Evolutionary conservation across 2,888 invertebrate genomes (phyloP).

Genomic region (Sphaerophoria taeniata): DNA sequence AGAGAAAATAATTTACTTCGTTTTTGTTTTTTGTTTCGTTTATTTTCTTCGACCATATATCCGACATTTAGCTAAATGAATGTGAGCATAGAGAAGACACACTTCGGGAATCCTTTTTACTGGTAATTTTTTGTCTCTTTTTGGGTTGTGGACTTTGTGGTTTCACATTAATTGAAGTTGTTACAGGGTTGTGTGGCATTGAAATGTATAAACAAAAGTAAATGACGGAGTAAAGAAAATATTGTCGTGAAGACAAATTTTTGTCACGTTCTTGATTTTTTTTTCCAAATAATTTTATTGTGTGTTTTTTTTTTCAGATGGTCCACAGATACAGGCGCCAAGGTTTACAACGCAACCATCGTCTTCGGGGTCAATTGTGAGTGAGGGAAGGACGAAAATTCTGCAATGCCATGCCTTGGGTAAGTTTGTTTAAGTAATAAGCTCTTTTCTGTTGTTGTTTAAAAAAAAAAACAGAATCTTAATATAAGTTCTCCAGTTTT

Average conservation of each 20-base stretch:
- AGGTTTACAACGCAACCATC: constrained; percentile 94
- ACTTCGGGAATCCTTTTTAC: neutral
- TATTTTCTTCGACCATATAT: neutral
- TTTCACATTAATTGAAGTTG: constrained; percentile 14
- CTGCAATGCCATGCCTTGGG: constrained; percentile 96
- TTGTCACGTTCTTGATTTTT: constrained; percentile 13
- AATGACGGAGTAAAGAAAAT: neutral
- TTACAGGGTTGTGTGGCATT: neutral
- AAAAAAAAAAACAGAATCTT: no score
- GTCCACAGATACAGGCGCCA: constrained; percentile 87
- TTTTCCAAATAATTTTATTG: neutral
- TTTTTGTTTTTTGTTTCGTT: constrained; percentile 16
- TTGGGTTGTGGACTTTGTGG: neutral
- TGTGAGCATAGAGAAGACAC: constrained; percentile 34
- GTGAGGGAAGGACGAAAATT: constrained; percentile 95
- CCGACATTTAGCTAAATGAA: constrained; percentile 34
- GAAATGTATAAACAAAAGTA: neutral
- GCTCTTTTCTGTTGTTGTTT: neutral
- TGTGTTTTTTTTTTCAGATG: constrained; percentile 76
- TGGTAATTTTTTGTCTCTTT: constrained; percentile 4
- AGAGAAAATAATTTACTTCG: constrained; percentile 23
- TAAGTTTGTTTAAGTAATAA: constrained; percentile 83
- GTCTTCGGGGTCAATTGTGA: constrained; percentile 92
- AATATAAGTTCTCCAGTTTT: no score
- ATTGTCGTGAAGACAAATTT: no score